Conservation (phyloP, 1,140 invertebrate species). For the Mesaphorura yosii region DNA sequence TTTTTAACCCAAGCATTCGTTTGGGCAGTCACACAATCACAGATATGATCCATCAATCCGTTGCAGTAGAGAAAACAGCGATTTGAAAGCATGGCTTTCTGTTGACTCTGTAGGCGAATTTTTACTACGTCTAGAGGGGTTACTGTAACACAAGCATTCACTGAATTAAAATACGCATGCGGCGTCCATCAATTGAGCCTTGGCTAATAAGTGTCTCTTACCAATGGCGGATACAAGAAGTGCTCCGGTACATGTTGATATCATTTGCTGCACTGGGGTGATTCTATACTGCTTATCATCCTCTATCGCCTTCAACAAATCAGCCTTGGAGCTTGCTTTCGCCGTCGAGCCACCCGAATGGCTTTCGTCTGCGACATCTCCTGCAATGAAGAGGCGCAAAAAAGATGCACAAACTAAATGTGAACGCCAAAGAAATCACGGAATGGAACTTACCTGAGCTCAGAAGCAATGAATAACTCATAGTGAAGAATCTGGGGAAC, state of each 20-base stretch:
- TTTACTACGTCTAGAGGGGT: slow-evolving; percentile 98
- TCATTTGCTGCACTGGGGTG: slow-evolving; percentile 73
- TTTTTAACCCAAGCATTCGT: slow-evolving; percentile 52
- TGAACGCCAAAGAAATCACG: no score
- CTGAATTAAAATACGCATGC: slow-evolving; percentile 6
- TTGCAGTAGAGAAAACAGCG: slow-evolving; percentile 96
- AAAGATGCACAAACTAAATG: no score
- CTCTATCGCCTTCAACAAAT: neutral
- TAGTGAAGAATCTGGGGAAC: no score
- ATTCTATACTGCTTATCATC: slow-evolving; percentile 64
- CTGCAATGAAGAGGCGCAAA: no score
- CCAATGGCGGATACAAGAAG: slow-evolving; percentile 77
- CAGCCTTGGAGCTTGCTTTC: neutral
- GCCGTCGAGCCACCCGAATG: no score
- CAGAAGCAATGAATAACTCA: no score
- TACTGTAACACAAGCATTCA: slow-evolving; percentile 56
- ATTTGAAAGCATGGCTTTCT: slow-evolving; percentile 65
- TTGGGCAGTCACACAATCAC: slow-evolving; percentile 55
- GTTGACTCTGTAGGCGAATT: slow-evolving; percentile 88
- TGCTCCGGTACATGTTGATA: slow-evolving; percentile 77
- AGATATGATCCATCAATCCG: slow-evolving; percentile 98
- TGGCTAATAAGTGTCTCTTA: slow-evolving; percentile 37
- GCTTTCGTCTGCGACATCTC: no score
- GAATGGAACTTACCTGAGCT: no score
- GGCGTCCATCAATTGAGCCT: slow-evolving; percentile 12